phyloP scores from a whole-genome alignment of 2,113 vertebrate genomes.

The Bos javanicus region DNA sequence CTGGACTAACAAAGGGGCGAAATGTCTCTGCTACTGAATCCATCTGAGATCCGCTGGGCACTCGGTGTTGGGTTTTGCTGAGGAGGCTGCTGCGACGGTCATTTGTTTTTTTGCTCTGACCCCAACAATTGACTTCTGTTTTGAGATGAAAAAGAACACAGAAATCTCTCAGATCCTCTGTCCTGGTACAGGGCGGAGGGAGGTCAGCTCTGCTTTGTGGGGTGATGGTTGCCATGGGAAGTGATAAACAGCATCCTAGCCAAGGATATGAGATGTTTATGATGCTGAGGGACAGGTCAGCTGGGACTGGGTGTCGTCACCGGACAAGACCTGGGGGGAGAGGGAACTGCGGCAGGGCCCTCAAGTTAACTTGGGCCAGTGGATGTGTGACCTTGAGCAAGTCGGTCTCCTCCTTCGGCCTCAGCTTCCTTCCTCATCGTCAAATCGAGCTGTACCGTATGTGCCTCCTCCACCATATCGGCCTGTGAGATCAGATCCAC shows the following conservation, averaged over 20 bases:
- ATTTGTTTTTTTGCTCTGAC: neutral
- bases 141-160: neutral
- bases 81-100: neutral
- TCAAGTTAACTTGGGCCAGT: neutral
- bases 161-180: neutral
- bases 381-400: neutral
- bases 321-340: too few relatives aligned
- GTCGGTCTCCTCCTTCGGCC: neutral
- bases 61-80: neutral
- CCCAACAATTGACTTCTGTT: constrained; percentile 28
- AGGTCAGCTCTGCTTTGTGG: neutral
- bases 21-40: neutral
- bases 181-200: neutral
- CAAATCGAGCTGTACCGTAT: fast-evolving
- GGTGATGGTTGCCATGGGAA: neutral
- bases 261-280: neutral
- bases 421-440: neutral
- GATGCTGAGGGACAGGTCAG: neutral
- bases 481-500: neutral
- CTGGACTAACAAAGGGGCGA: neutral
- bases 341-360: neutral
- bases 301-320: neutral
- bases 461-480: neutral
- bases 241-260: neutral
- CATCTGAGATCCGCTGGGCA: neutral